These are phyloP conservation scores for Sciurus niger DNA, from an alignment of 2,113 vertebrate genomes.

Conservation along the genomic window DNA sequence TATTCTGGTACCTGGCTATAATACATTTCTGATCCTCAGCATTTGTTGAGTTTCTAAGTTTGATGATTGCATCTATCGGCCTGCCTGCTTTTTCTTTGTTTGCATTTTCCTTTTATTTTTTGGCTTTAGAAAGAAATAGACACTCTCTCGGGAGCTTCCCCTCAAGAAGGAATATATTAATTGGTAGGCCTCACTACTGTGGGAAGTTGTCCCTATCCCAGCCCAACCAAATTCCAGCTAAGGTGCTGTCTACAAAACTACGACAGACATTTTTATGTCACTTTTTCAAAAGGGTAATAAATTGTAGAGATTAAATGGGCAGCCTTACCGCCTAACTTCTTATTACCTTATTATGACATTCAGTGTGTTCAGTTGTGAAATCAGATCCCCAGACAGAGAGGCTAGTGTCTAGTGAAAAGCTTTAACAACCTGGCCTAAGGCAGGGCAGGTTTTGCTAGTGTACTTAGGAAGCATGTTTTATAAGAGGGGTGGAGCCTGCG, in stretches of 20 bases:
- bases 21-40: neutral
- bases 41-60: neutral
- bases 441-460: constrained; percentile 51
- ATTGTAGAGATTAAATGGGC: constrained; percentile 26
- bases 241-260: neutral
- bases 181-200: neutral
- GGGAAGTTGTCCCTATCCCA: neutral
- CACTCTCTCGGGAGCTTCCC: neutral
- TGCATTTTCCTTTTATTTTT: neutral
- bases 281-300: constrained; percentile 48
- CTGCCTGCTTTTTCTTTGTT: neutral
- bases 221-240: neutral
- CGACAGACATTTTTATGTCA: neutral
- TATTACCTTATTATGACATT: constrained; percentile 59
- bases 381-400: neutral
- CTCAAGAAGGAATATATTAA: neutral
- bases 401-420: neutral
- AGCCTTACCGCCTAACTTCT: neutral
- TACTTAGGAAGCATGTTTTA: constrained; percentile 54
- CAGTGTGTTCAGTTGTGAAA: constrained; percentile 62
- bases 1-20: neutral
- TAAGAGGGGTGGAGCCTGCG: neutral
- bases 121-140: constrained; percentile 12
- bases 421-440: neutral
- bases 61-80: neutral